A percentile compares a stretch with the other conserved stretches of the same genome.
Conservation (phyloP, 2,797 vertebrate species). For the Betta splendens region DNA sequence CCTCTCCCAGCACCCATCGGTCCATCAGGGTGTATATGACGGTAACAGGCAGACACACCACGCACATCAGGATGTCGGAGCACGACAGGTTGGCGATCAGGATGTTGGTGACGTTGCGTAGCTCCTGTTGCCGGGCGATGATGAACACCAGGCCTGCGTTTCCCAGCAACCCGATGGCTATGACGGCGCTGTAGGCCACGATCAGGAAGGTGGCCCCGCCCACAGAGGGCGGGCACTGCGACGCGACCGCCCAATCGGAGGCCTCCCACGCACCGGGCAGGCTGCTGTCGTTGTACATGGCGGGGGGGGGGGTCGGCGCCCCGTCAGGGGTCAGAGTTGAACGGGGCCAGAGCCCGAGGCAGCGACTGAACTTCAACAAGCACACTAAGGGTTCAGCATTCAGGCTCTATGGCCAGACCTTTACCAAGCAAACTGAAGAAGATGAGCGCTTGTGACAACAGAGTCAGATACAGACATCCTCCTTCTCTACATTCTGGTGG, state of each 20-base stretch:
- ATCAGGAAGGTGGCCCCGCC: slow-evolving; percentile 82
- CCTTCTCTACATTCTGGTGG: slow-evolving; percentile 20
- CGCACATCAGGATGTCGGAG: slow-evolving; percentile 84
- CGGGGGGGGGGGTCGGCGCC: neutral
- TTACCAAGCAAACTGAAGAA: neutral
- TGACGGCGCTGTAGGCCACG: slow-evolving; percentile 82
- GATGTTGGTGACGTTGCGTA: slow-evolving; percentile 85
- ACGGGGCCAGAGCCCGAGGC: slow-evolving; percentile 10
- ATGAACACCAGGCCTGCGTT: slow-evolving; percentile 83
- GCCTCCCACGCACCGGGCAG: slow-evolving; percentile 45
- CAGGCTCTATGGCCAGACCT: neutral
- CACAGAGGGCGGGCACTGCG: slow-evolving; percentile 75
- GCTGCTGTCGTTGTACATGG: slow-evolving; percentile 73
- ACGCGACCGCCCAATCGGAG: slow-evolving; percentile 60
- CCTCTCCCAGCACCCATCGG: slow-evolving; percentile 84
- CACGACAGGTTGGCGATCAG: slow-evolving; percentile 86
- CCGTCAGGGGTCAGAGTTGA: neutral
- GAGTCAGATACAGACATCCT: slow-evolving; percentile 38
- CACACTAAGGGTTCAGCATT: too few species aligned
- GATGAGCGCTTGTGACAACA: neutral
- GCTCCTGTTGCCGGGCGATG: slow-evolving; percentile 81
- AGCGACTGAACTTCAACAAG: slow-evolving; percentile 14
- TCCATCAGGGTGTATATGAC: slow-evolving; percentile 87
- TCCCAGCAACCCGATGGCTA: slow-evolving; percentile 82
- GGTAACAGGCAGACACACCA: slow-evolving; percentile 84